phyloP scores from a whole-genome alignment of 1,140 invertebrate genomes.

The Sweltsa coloradensis region DNA sequence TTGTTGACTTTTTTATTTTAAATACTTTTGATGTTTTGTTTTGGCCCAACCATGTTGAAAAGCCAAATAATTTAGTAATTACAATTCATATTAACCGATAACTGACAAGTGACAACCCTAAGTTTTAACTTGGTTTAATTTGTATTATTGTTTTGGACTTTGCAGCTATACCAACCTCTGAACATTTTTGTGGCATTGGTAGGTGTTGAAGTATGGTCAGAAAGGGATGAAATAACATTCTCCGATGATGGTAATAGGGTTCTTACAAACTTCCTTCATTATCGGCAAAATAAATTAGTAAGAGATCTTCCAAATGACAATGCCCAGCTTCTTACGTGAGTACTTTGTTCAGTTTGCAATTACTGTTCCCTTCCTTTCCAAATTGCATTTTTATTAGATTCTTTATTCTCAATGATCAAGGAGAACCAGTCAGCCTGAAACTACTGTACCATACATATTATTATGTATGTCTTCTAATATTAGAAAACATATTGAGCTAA shows the following conservation, averaged over 20 bases:
- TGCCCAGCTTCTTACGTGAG: conserved; percentile 52
- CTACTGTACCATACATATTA: conserved; percentile 13
- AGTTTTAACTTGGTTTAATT: too few relatives aligned
- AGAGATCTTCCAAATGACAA: conserved; percentile 48
- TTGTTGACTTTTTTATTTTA: too few relatives aligned
- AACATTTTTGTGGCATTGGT: conserved; percentile 47
- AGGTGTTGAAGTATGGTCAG: conserved; percentile 45
- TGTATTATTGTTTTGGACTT: too few relatives aligned
- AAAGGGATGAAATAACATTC: conserved; percentile 36
- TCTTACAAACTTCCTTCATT: conserved; percentile 42
- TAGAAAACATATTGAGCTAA: too few relatives aligned
- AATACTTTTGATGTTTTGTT: too few relatives aligned
- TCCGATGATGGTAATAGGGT: conserved; percentile 37
- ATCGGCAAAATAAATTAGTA: conserved; percentile 37
- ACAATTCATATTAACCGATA: too few relatives aligned
- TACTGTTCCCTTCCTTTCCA: background rate
- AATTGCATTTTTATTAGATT: background rate
- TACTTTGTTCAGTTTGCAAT: background rate
- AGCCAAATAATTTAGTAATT: too few relatives aligned
- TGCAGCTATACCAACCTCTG: conserved; percentile 39
- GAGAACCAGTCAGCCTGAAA: background rate
- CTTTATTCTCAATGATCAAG: background rate
- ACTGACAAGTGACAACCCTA: too few relatives aligned
- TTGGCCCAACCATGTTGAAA: too few relatives aligned
- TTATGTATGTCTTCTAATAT: too few relatives aligned